Conservation (phyloP, 1,140 invertebrate genomes). For the Drosophila novamexicana region DNA sequence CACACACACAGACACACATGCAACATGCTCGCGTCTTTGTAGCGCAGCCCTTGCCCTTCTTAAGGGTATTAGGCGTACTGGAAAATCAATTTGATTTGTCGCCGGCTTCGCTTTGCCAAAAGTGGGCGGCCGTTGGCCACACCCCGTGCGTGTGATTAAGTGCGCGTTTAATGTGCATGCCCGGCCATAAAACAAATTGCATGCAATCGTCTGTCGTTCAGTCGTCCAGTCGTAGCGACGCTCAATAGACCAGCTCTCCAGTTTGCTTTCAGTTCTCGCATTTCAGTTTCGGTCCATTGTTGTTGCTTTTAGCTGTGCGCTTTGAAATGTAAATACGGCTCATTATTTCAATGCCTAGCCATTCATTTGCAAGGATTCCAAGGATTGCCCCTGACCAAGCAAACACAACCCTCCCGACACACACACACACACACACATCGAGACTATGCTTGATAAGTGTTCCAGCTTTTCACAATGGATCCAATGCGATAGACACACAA, state of each 20-base stretch:
- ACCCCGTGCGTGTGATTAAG: slow-evolving; percentile 78
- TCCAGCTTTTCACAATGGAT: slow-evolving; percentile 12
- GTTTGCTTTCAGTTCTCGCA: slow-evolving; percentile 3
- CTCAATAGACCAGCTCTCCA: background rate
- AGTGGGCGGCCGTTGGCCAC: slow-evolving; percentile 31
- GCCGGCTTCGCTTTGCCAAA: slow-evolving; percentile 32
- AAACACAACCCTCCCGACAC: background rate
- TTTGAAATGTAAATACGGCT: slow-evolving; percentile 83
- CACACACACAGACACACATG: no score
- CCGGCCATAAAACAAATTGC: slow-evolving; percentile 79
- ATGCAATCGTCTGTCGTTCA: slow-evolving; percentile 58
- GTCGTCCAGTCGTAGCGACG: background rate
- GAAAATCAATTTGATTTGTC: slow-evolving; percentile 82
- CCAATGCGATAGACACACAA: slow-evolving; percentile 20
- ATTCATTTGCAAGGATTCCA: slow-evolving; percentile 73
- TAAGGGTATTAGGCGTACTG: background rate
- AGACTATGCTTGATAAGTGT: slow-evolving; percentile 1
- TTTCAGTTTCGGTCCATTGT: slow-evolving; percentile 14
- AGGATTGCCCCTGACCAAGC: slow-evolving; percentile 2
- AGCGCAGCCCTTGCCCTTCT: background rate
- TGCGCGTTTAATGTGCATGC: slow-evolving; percentile 78
- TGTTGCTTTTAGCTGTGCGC: slow-evolving; percentile 40
- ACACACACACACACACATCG: background rate
- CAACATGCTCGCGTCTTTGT: background rate
- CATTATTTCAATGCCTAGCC: slow-evolving; percentile 78